A percentile compares a stretch with the other conserved stretches of the same genome.
These are phyloP conservation scores for Gymnothorax reevesii DNA, from an alignment of 2,797 vertebrate genomes.

Conservation along the genomic window DNA sequence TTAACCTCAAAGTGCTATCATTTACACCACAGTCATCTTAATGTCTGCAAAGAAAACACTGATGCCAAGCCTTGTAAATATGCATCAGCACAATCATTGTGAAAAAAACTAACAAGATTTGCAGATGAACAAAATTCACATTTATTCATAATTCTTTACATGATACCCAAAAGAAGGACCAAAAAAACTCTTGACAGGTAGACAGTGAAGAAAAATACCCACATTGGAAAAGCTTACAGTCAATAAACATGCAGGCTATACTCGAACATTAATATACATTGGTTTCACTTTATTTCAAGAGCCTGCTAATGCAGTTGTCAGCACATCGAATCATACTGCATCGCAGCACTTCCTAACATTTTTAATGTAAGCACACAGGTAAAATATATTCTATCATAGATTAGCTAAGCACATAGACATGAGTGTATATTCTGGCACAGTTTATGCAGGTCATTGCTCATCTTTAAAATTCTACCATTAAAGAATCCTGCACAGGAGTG, in stretches of 20 bases:
- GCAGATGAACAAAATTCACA: conserved; percentile 2
- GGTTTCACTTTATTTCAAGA: neutral
- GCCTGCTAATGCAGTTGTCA: neutral
- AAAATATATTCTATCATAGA: neutral
- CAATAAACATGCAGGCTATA: neutral
- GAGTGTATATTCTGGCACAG: neutral
- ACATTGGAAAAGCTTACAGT: neutral
- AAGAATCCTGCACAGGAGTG: neutral
- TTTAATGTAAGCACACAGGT: neutral
- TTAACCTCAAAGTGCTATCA: neutral
- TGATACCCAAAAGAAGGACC: neutral
- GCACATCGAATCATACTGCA: neutral
- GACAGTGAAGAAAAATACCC: neutral
- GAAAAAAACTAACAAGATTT: neutral
- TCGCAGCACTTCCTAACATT: neutral
- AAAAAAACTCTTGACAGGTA: neutral
- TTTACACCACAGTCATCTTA: neutral
- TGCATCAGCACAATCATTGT: neutral
- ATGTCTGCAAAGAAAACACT: neutral
- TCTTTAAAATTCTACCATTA: neutral
- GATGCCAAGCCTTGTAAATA: neutral
- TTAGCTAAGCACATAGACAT: neutral
- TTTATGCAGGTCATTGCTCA: neutral
- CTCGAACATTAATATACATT: neutral
- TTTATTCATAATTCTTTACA: neutral